Percentiles rank a stretch among this genome's conserved stretches.
Evolutionary conservation across 2,113 vertebrate genomes (phyloP).

Genomic region (Chaetodon trifascialis): DNA sequence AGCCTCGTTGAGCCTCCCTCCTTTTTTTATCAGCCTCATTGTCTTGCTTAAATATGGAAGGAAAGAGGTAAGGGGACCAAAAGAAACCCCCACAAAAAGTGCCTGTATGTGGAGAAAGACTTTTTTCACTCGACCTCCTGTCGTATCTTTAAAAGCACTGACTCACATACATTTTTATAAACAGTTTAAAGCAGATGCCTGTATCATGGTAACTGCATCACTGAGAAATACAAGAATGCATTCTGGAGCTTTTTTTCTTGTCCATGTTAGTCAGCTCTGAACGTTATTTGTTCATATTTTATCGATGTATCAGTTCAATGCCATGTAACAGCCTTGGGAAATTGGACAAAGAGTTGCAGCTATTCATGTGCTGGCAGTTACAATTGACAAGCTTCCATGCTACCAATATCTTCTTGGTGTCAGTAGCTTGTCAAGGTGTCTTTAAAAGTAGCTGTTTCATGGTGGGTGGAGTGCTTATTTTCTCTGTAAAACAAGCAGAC

Average conservation of each 20-base stretch:
- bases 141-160: neutral
- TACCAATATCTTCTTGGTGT: neutral
- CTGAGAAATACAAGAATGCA: neutral
- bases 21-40: conserved; percentile 37
- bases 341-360: neutral
- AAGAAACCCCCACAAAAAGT: neutral
- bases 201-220: neutral
- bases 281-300: neutral
- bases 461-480: neutral
- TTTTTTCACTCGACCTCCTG: neutral
- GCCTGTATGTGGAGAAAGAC: neutral
- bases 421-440: neutral
- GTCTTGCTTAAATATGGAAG: conserved; percentile 14
- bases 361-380: neutral
- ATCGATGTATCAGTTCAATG: neutral
- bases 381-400: neutral
- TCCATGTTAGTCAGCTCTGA: neutral
- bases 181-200: neutral
- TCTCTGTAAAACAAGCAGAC: neutral
- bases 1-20: conserved; percentile 44
- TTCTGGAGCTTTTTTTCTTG: neutral
- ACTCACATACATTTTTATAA: neutral
- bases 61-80: conserved; percentile 4
- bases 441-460: conserved; percentile 2
- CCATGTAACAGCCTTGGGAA: neutral